Evolutionary conservation across 2,113 vertebrate genomes (phyloP).

Genomic region (Lamprotornis superbus): DNA sequence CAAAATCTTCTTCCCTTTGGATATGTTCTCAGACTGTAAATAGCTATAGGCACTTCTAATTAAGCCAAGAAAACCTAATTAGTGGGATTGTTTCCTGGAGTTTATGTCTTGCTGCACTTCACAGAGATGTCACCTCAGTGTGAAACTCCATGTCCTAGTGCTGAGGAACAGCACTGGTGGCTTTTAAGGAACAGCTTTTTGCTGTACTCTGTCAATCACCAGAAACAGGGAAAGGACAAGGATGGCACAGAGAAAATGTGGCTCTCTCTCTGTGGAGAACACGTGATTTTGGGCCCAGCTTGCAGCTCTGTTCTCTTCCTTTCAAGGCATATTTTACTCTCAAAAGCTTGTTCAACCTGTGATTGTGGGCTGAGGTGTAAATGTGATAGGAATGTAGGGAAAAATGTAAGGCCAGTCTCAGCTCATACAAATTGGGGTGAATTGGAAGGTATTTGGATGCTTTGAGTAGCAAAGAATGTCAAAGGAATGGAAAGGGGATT

Average conservation of each 20-base stretch:
- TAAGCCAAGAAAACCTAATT: conserved; percentile 50
- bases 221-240: background rate
- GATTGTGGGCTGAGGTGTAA: background rate
- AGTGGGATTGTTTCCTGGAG: conserved; percentile 27
- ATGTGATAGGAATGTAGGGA: background rate
- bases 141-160: background rate
- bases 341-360: background rate
- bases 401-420: background rate
- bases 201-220: background rate
- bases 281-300: background rate
- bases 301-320: background rate
- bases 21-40: conserved; percentile 13
- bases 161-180: fast-evolving
- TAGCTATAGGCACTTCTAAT: conserved; percentile 41
- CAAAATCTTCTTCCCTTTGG: conserved; percentile 18
- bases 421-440: background rate
- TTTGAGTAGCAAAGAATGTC: background rate
- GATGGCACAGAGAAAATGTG: background rate
- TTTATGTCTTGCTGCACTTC: background rate
- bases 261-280: background rate
- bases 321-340: background rate
- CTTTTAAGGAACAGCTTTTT: background rate
- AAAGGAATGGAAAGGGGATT: background rate
- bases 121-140: background rate
- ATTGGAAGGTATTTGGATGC: background rate